Base-by-base conservation (phyloP, 1,140 invertebrate species). In the Pectinophora gossypiella region DNA sequence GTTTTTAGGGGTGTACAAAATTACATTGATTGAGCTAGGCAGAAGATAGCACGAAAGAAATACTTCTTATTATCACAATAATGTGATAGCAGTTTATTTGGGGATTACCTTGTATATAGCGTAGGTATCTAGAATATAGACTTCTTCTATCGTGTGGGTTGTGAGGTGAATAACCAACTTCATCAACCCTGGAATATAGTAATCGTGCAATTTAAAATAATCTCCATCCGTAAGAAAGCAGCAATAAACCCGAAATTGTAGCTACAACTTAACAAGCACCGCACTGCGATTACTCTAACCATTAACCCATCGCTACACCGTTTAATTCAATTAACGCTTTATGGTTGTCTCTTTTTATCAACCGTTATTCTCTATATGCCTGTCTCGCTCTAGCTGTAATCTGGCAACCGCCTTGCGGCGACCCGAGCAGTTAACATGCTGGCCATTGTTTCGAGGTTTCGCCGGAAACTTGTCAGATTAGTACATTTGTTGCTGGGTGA, bases 261-360 rank as follows among this genome's bases (percentile, higher is more conserved):
- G 35, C 35, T 9, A 23, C 4, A 23, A 23, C 22, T 23, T 5
- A 5, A 23, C 22, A 23, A 32, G n/a, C 27, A 2, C n/a, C n/a
- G 27, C 27, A 9, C n/a, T 32, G 45, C 58, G 58, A 64, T 64
- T 61, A 61, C 54, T 21, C 22, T 45, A 40, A 35, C 51, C 45
- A 54, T 56, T 65, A 56, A 65, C 52, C 59, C 54, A 40, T 40
- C 36, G 36, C 48, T 23, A 27, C 42, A 22, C 42, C 54, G 53
- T 65, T 65, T 65, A 65, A 65, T 65, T 65, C 56, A 65, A 65
- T 65, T 65, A 65, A 59, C 59, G 57, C 54, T 7, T 9, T 32
- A 15, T 23, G 20, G n/a, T 42, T 53, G 21, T 64, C 55, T 21
- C 50, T 51, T 36, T 54, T 22, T 7, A 35, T 21, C 42, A 1